These are phyloP conservation scores for Grapholita molesta DNA, from an alignment of 1,140 invertebrate genomes.

Conservation along the genomic window DNA sequence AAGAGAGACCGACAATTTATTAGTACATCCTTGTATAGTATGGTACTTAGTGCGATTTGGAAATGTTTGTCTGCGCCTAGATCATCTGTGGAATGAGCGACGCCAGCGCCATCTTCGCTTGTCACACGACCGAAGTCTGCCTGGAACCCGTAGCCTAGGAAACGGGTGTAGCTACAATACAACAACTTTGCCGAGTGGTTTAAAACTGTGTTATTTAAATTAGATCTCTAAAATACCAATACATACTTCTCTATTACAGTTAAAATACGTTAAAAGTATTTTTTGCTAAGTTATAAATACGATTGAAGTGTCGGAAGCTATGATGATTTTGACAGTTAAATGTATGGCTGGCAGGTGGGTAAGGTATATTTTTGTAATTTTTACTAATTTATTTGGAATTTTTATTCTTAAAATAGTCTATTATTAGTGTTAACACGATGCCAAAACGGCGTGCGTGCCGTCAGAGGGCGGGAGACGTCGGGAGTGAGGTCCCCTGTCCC, in stretches of 20 bases:
- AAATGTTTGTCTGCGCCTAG: neutral
- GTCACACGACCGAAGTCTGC: constrained; percentile 25
- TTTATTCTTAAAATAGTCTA: neutral
- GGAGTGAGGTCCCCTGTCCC: constrained; percentile 39
- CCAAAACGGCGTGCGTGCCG: constrained; percentile 20
- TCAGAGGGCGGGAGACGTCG: constrained; percentile 24
- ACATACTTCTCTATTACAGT: neutral
- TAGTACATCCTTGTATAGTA: neutral
- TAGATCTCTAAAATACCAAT: constrained; percentile 30
- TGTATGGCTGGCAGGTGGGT: constrained; percentile 69
- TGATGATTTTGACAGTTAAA: constrained; percentile 61
- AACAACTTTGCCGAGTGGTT: constrained; percentile 65
- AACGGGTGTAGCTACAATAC: constrained; percentile 73
- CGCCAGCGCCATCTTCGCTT: constrained; percentile 15
- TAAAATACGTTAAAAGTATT: neutral
- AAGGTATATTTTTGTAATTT: constrained; percentile 27
- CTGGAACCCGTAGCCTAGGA: constrained; percentile 68
- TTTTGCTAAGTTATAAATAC: neutral
- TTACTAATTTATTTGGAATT: constrained; percentile 11
- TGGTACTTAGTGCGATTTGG: neutral
- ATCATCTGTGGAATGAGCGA: neutral
- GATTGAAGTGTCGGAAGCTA: constrained; percentile 18
- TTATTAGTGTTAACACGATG: neutral
- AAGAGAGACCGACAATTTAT: no score
- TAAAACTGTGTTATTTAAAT: constrained; percentile 63